Evolutionary conservation across 2,797 vertebrate species (phyloP).

Genomic region (Neosalanx taihuensis): DNA sequence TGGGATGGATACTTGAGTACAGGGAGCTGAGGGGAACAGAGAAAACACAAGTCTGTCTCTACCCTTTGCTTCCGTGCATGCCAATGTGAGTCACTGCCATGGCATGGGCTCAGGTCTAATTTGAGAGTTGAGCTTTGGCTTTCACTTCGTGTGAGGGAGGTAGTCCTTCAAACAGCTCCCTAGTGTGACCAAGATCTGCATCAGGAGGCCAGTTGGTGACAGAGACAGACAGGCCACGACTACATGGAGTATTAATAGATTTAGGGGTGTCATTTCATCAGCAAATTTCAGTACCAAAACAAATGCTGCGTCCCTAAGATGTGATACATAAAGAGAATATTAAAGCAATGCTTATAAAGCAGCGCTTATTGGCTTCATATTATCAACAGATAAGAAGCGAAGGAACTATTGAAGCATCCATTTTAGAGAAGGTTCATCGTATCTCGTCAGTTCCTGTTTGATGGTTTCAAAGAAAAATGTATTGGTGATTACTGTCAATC

Average conservation of each 20-base stretch:
- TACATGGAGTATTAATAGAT: conserved; percentile 27
- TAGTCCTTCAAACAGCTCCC: conserved; percentile 26
- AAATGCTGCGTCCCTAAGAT: no score
- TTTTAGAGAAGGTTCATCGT: no score
- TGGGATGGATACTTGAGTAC: conserved; percentile 4
- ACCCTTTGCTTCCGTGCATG: conserved; percentile 23
- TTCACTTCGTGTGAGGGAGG: conserved; percentile 33
- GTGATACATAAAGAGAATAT: no score
- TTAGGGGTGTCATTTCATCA: not conserved
- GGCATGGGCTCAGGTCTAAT: conserved; percentile 47
- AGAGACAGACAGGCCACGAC: conserved; percentile 19
- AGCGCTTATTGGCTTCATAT: no score
- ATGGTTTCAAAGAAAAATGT: no score
- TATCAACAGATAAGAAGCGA: no score
- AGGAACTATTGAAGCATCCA: no score
- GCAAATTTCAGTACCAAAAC: not conserved
- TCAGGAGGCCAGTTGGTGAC: conserved; percentile 28
- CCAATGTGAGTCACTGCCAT: conserved; percentile 51
- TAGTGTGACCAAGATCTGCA: conserved; percentile 27
- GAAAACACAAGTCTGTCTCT: conserved; percentile 7
- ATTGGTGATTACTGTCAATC: no score
- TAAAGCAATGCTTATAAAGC: no score
- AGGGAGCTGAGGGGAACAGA: not conserved
- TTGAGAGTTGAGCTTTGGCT: conserved; percentile 48
- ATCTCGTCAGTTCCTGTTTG: no score